Conservation (phyloP, 2,113 vertebrate species). For the Jacana jacana region DNA sequence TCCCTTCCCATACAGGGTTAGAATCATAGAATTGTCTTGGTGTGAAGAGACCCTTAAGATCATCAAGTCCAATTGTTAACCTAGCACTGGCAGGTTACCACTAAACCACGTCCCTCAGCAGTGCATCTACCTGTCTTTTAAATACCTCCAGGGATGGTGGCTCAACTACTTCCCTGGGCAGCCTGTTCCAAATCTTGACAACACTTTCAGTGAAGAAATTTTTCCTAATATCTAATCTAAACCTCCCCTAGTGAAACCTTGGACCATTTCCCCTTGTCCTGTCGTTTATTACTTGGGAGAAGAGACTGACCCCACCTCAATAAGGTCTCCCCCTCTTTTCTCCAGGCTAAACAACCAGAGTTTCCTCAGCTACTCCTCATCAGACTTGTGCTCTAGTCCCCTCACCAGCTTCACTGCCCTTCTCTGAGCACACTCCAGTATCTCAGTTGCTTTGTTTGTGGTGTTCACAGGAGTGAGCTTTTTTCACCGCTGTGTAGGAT, state of each 20-base stretch:
- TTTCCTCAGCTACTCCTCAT: not conserved
- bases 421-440: not conserved
- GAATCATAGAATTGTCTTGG: not conserved
- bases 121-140: not conserved
- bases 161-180: not conserved
- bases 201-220: not conserved
- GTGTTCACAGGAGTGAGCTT: not conserved
- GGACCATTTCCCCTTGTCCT: not conserved
- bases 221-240: not conserved
- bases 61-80: not conserved
- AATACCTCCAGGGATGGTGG: not conserved
- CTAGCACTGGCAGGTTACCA: not conserved
- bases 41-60: not conserved
- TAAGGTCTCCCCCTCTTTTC: too few relatives aligned
- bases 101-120: not conserved
- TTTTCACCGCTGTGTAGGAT: not conserved
- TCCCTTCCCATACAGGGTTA: accelerated
- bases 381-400: not conserved
- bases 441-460: not conserved
- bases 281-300: not conserved
- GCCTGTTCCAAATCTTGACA: not conserved
- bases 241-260: not conserved
- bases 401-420: not conserved
- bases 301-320: not conserved
- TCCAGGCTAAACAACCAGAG: not conserved